These are phyloP conservation scores for Megalurothrips usitatus DNA, from an alignment of 2,888 invertebrate species.

Conservation along the genomic window DNA sequence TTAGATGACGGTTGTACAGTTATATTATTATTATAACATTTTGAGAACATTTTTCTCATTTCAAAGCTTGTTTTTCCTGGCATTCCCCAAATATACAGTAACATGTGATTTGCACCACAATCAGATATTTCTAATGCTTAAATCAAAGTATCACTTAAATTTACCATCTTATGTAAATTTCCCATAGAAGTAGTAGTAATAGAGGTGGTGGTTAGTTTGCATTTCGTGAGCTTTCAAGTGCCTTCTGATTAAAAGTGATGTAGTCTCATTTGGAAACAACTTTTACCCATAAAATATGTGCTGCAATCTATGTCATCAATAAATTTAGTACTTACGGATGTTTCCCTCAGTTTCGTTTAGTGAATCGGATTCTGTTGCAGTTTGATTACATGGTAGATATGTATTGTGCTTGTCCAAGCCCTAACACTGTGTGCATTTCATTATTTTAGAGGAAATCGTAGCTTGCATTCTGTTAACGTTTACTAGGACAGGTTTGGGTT, in stretches of 20 bases:
- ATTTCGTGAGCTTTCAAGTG: slow-evolving; percentile 10
- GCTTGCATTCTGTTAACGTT: too few species aligned
- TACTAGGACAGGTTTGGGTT: too few species aligned
- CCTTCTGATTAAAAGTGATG: not conserved
- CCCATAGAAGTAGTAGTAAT: not conserved
- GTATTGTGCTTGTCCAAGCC: too few species aligned
- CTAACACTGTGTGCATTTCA: too few species aligned
- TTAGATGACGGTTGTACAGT: slow-evolving; percentile 3
- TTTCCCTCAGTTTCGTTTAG: not conserved
- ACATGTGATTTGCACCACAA: not conserved
- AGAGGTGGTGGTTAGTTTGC: slow-evolving; percentile 4
- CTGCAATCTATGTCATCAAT: not conserved
- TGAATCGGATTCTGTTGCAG: not conserved
- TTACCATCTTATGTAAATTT: not conserved
- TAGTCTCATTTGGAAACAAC: not conserved
- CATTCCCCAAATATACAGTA: not conserved
- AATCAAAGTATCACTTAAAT: not conserved
- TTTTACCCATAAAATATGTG: not conserved
- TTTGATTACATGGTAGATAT: not conserved
- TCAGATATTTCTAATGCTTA: slow-evolving; percentile 4
- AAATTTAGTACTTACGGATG: not conserved
- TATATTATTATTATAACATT: not conserved
- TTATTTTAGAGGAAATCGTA: too few species aligned
- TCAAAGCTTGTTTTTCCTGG: not conserved
- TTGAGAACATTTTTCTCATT: slow-evolving; percentile 4